These are phyloP conservation scores for Smithornis capensis DNA, from an alignment of 2,113 vertebrate genomes.

Conservation along the genomic window DNA sequence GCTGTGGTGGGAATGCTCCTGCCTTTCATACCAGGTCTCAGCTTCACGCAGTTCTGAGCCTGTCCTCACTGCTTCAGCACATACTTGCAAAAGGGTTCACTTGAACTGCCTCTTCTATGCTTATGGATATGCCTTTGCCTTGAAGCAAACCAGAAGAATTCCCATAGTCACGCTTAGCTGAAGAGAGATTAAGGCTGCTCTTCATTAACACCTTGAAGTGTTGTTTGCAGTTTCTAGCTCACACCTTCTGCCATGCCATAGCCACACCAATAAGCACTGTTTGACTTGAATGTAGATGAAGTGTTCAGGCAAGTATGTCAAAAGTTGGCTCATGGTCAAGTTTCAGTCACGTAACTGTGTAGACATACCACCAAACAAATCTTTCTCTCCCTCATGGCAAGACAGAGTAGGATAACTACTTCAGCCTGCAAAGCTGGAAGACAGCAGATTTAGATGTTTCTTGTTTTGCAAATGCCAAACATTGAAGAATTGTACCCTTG, in stretches of 20 bases:
- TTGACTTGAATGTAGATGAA: neutral
- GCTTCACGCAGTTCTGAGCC: neutral
- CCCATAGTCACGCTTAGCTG: neutral
- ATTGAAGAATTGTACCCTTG: neutral
- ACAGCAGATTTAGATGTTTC: neutral
- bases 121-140: neutral
- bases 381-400: neutral
- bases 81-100: neutral
- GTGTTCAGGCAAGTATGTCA: neutral
- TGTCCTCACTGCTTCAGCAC: neutral
- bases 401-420: neutral
- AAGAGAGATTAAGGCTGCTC: neutral
- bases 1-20: neutral
- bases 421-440: neutral
- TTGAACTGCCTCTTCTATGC: neutral
- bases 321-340: neutral
- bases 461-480: neutral
- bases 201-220: slow-evolving; percentile 7
- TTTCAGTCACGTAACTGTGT: neutral
- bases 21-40: rapidly evolving
- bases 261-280: neutral
- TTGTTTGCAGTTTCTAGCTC: neutral
- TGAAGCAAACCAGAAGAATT: neutral
- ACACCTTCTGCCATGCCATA: neutral
- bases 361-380: neutral